Evolutionary conservation across 2,113 vertebrate genomes (phyloP), one percentile per base, ranked within the genome.

Genomic region (Rallus limicola): DNA sequence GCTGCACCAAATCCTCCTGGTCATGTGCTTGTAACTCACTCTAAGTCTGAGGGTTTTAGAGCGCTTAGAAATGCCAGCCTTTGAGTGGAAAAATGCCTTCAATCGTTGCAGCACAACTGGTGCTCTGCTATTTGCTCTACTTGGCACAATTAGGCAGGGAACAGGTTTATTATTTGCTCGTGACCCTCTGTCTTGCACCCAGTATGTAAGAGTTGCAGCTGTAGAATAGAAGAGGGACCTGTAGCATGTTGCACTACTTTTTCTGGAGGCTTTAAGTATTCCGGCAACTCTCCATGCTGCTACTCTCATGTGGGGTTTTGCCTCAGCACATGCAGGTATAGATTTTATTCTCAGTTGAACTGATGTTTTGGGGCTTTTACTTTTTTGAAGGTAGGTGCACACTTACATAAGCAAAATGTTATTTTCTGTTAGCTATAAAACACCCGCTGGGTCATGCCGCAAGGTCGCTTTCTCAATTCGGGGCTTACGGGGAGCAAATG

Each of bases 161-260:
- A 26, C 28, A 48, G 40, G 46, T 81, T 77, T 70, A 34, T 88
- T 88, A 65, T 83, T 93, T 77, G 78, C 67, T 81, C 8, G 1
- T 26, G 64, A 67, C 23, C 42, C 34, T 77, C 50, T 52, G 55
- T 65, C 67, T 70, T 38, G 52, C 52, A 50, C 33, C 44, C 28
- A 46, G 0, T 5, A 17, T 11, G 40, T 62, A 29, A 52, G 74
- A 86, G n/a, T n/a, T 31, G 36, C 56, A 83, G 88, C 36, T 90
- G 86, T 77, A 65, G 62, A 64, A 26, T 2, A 31, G 44, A 53
- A 44, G 1, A 4, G 20, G 28, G 46, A 59, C 34, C 24, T 16
- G 19, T 14, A 40, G 28, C 0, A 0, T 34, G 19, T 29, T 46
- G 34, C 65, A 31, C 64, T 31, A 28, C 0, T 0, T 29, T 5